Conservation (phyloP, 2,797 vertebrate genomes). For the Diceros bicornis region DNA sequence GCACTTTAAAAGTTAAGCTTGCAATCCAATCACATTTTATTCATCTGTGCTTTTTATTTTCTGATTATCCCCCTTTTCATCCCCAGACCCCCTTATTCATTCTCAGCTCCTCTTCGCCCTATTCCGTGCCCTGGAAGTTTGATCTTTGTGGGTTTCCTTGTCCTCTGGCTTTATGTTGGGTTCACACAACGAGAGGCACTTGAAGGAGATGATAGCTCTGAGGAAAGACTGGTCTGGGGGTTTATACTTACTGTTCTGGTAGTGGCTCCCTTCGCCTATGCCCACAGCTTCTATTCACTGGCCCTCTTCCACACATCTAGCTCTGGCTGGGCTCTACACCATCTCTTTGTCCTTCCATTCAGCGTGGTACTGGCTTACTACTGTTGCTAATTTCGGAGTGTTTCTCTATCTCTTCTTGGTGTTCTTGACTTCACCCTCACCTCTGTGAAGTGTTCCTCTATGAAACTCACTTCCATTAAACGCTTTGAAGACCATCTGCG, state of each 20-base stretch:
- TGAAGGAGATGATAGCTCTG: neutral
- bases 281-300: neutral
- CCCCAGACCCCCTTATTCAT: neutral
- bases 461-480: slow-evolving; percentile 10
- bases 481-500: slow-evolving; percentile 10
- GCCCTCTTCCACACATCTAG: too few species aligned
- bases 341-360: neutral
- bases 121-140: neutral
- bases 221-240: neutral
- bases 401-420: neutral
- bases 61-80: neutral
- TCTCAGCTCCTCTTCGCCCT: neutral
- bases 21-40: slow-evolving; percentile 79
- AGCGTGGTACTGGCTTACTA: neutral
- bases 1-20: slow-evolving; percentile 83
- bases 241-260: neutral
- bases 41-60: slow-evolving; percentile 66
- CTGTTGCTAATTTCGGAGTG: neutral
- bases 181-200: neutral
- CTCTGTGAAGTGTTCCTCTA: neutral
- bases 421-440: slow-evolving; percentile 32
- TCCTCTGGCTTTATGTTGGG: neutral
- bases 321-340: fast-evolving
- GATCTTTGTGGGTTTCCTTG: neutral
- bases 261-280: fast-evolving